Percentiles rank a stretch among this genome's conserved stretches.
Evolutionary conservation across 2,113 vertebrate genomes (phyloP).

Genomic region (Chaetodon trifascialis): DNA sequence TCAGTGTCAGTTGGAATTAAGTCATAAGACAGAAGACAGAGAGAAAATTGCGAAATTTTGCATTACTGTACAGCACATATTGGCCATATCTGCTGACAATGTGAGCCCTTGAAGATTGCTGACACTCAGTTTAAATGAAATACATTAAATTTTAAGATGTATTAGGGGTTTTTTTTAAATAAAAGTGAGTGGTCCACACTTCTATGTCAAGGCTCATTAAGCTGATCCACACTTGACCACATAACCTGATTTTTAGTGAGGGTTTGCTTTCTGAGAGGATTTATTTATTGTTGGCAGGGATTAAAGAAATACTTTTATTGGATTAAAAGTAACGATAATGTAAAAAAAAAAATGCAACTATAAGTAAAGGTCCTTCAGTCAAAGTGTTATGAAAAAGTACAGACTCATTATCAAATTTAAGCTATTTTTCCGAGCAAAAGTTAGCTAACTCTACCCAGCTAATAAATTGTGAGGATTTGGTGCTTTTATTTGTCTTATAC

Average conservation of each 20-base stretch:
- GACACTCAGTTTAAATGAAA: too few species aligned
- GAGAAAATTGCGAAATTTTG: neutral
- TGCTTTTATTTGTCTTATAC: neutral
- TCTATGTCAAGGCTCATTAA: too few species aligned
- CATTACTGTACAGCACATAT: neutral
- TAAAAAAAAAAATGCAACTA: neutral
- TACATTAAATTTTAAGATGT: neutral
- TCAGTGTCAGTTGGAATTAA: neutral
- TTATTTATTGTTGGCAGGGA: neutral
- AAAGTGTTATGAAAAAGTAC: neutral
- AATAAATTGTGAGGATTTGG: neutral
- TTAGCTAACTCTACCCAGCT: too few species aligned
- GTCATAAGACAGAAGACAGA: neutral
- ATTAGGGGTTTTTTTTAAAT: neutral
- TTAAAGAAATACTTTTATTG: neutral
- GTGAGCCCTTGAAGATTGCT: too few species aligned
- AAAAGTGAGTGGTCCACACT: too few species aligned
- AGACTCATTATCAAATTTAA: too few species aligned
- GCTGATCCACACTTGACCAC: neutral
- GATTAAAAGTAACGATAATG: neutral
- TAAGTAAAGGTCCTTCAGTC: neutral
- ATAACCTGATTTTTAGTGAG: neutral
- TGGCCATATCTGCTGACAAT: neutral
- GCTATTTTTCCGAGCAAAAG: too few species aligned
- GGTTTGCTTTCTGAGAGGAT: neutral